phyloP scores from a whole-genome alignment of 1,140 invertebrate genomes.

The Propsilocerus akamusi region DNA sequence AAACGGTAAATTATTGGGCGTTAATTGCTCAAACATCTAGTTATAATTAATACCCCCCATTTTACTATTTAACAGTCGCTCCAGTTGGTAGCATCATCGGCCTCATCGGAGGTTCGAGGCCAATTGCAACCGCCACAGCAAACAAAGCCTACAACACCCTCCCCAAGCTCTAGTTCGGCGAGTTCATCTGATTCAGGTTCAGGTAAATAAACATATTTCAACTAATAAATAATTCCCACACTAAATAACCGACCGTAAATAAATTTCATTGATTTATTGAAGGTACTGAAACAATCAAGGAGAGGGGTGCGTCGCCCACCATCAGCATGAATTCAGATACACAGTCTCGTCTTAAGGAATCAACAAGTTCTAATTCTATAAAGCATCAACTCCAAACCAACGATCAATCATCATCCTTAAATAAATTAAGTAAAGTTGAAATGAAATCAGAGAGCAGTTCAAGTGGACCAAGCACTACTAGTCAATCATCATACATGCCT shows the following conservation, averaged over 20 bases:
- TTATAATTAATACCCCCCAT: background rate
- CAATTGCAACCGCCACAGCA: conserved; percentile 26
- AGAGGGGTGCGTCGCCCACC: conserved; percentile 21
- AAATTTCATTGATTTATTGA: background rate
- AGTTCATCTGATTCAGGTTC: conserved; percentile 22
- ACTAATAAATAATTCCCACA: background rate
- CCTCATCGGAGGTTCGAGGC: conserved; percentile 22
- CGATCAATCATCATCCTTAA: background rate
- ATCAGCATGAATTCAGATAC: conserved; percentile 12
- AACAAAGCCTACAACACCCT: conserved; percentile 25
- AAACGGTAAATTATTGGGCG: conserved; percentile 19
- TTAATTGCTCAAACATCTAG: background rate
- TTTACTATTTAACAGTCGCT: conserved; percentile 17
- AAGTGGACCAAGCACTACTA: background rate
- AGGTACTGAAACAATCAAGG: conserved; percentile 26
- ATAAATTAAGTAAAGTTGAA: background rate
- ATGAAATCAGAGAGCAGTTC: background rate
- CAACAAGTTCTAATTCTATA: conserved; percentile 19
- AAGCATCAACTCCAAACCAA: conserved; percentile 4
- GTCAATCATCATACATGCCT: background rate
- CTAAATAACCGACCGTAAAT: background rate
- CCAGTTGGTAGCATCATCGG: conserved; percentile 26
- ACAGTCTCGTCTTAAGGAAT: conserved; percentile 20
- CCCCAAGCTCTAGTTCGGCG: conserved; percentile 26
- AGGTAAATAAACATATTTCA: conserved; percentile 12